Conservation (phyloP, 1,140 invertebrate species). For the Halesus radiatus region DNA sequence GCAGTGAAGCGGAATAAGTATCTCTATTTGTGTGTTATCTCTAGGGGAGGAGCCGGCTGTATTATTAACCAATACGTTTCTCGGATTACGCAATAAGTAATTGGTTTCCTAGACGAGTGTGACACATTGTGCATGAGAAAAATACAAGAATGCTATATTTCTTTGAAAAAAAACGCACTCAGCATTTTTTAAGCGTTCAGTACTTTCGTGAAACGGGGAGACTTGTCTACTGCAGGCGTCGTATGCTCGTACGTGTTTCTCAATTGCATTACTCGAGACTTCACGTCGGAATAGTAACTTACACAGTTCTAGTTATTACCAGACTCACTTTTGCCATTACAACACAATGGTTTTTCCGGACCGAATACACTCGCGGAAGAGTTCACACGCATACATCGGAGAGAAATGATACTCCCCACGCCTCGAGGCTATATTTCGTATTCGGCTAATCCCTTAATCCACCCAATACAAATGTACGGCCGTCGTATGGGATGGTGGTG, state of each 20-base stretch:
- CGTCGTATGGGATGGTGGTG: conserved; percentile 1
- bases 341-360: conserved; percentile 21
- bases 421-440: conserved; percentile 36
- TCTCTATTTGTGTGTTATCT: too few species aligned
- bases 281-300: neutral
- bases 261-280: conserved; percentile 1
- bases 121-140: neutral
- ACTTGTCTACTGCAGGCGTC: conserved; percentile 1
- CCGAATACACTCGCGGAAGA: neutral
- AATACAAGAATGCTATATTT: too few species aligned
- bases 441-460: conserved; percentile 41
- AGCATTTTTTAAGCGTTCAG: too few species aligned
- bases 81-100: too few species aligned
- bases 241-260: neutral
- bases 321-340: conserved; percentile 17
- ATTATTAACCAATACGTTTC: too few species aligned
- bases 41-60: too few species aligned
- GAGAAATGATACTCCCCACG: conserved; percentile 31
- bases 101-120: too few species aligned
- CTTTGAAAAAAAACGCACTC: too few species aligned
- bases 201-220: neutral
- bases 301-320: neutral
- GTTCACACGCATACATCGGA: conserved; percentile 20
- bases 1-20: too few species aligned
- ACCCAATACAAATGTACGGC: conserved; percentile 41